phyloP scores from a whole-genome alignment of 2,888 invertebrate species.

The Thalpophila matura region DNA sequence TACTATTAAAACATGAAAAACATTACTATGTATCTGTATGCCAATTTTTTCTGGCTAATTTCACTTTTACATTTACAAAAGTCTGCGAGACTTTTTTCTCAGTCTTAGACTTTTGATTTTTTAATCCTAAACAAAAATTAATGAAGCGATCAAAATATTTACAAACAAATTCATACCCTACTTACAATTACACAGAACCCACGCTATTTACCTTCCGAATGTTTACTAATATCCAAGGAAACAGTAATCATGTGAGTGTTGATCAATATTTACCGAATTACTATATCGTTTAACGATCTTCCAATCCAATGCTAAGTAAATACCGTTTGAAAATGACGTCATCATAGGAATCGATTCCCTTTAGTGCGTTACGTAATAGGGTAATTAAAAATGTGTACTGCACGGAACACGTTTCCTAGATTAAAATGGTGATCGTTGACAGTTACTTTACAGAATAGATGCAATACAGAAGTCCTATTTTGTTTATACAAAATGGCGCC shows the following conservation, averaged over 20 bases:
- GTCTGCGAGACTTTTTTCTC: too few relatives aligned
- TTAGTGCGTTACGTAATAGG: constrained; percentile 53
- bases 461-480: constrained; percentile 25
- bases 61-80: too few relatives aligned
- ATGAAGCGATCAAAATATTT: too few relatives aligned
- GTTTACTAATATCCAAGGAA: constrained; percentile 21
- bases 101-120: too few relatives aligned
- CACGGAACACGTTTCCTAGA: constrained; percentile 57
- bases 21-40: too few relatives aligned
- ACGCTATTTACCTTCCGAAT: constrained; percentile 19
- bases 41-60: too few relatives aligned
- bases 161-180: constrained; percentile 4
- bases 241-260: constrained; percentile 31
- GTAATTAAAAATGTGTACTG: constrained; percentile 59
- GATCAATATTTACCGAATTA: constrained; percentile 41
- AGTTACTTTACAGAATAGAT: constrained; percentile 20
- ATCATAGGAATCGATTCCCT: constrained; percentile 41
- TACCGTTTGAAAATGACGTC: constrained; percentile 22
- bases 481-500: not conserved
- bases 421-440: constrained; percentile 65
- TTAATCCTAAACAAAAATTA: too few relatives aligned
- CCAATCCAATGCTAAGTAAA: constrained; percentile 18
- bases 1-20: too few relatives aligned
- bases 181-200: constrained; percentile 11
- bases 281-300: constrained; percentile 19